phyloP scores from a whole-genome alignment of 2,113 vertebrate genomes.

The Ploceus nigricollis region DNA sequence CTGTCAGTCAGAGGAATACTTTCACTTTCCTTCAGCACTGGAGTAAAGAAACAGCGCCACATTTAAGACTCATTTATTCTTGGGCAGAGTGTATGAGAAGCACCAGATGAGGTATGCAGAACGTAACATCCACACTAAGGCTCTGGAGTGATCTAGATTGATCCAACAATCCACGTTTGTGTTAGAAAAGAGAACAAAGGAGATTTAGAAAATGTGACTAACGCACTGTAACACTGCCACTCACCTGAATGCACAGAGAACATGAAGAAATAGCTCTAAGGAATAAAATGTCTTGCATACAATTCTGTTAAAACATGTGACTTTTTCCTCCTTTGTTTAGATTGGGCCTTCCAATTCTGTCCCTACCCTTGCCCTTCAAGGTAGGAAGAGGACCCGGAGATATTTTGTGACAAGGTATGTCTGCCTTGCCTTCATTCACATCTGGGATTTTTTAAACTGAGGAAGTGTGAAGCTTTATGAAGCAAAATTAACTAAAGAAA shows the following conservation, averaged over 20 bases:
- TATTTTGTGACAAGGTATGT: background rate
- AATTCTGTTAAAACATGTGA: background rate
- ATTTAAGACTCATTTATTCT: background rate
- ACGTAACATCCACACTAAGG: background rate
- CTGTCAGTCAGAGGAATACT: background rate
- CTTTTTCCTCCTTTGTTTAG: background rate
- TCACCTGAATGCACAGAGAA: background rate
- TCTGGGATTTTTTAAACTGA: background rate
- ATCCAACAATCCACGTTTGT: background rate
- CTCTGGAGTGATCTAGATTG: background rate
- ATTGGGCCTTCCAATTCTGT: rapidly evolving
- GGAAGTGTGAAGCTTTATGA: background rate
- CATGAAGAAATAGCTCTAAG: background rate
- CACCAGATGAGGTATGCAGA: background rate
- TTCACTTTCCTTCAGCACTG: background rate
- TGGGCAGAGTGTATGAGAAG: background rate
- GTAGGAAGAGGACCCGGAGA: rapidly evolving
- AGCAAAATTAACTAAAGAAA: background rate
- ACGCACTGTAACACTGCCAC: background rate
- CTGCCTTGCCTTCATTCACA: background rate
- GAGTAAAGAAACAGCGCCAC: background rate
- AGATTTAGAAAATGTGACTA: background rate
- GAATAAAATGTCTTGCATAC: background rate
- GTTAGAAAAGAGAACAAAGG: background rate
- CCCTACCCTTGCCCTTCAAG: background rate